Evolutionary conservation across 64 coral and sea anemone species (phyloP).

Genomic region (Hydrozoanthus tunicans): DNA sequence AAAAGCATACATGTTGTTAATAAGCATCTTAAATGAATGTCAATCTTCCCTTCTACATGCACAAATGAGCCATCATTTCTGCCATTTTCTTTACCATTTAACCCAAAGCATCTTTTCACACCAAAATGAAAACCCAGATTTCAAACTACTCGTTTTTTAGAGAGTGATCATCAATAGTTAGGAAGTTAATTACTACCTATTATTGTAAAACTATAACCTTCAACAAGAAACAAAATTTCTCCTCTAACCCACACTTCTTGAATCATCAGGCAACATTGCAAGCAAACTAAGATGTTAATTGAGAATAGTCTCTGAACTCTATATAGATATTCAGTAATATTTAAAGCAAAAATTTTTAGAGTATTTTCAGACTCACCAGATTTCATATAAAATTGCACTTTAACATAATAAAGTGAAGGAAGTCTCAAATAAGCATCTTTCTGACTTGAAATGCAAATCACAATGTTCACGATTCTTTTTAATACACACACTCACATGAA

Average conservation of each 20-base stretch:
- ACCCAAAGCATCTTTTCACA: constrained; percentile 17
- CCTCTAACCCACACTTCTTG: constrained; percentile 8
- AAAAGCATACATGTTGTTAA: too few relatives aligned
- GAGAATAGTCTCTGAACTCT: neutral
- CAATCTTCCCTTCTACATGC: too few relatives aligned
- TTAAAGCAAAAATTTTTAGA: neutral
- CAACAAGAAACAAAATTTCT: constrained; percentile 8
- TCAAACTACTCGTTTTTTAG: neutral
- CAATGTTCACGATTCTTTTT: neutral
- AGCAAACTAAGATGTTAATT: neutral
- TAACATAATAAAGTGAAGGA: neutral
- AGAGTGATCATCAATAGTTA: constrained; percentile 1
- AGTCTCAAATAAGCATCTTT: neutral
- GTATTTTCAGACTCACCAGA: neutral
- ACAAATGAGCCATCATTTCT: neutral
- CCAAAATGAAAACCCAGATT: neutral
- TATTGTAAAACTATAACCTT: constrained; percentile 15
- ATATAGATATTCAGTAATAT: neutral
- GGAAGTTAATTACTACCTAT: constrained; percentile 51
- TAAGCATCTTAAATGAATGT: too few relatives aligned
- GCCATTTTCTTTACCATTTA: neutral
- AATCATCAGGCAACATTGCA: constrained; percentile 4
- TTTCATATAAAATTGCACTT: neutral
- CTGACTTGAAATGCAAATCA: constrained; percentile 48
- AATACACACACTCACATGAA: constrained; percentile 19